Evolutionary conservation across 2,888 invertebrate species (phyloP).

Genomic region (Eumacrocentrus americanus): DNA sequence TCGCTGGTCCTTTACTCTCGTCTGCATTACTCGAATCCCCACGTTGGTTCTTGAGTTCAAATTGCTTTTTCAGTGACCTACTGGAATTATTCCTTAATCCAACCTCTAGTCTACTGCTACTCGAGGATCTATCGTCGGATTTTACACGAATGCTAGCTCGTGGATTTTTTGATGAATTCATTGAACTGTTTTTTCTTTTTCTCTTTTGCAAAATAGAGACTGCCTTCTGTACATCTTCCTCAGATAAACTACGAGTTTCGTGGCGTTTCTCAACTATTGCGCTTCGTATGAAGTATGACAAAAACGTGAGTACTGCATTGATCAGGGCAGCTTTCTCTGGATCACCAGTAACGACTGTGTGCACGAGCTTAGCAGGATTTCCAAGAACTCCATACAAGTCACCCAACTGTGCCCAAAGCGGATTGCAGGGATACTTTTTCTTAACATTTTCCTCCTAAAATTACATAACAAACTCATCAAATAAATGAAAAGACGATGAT

Average conservation of each 20-base stretch:
- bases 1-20: slow-evolving; percentile 5
- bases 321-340: slow-evolving; percentile 71
- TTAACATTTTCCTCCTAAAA: slow-evolving; percentile 64
- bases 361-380: slow-evolving; percentile 75
- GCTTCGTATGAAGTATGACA: slow-evolving; percentile 82
- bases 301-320: slow-evolving; percentile 74
- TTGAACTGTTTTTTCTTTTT: slow-evolving; percentile 38
- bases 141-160: background rate
- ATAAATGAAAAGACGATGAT: slow-evolving; percentile 4
- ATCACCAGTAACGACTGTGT: slow-evolving; percentile 78
- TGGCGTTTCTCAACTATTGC: slow-evolving; percentile 49
- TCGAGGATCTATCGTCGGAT: slow-evolving; percentile 6
- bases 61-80: background rate
- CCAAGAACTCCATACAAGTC: slow-evolving; percentile 88
- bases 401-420: slow-evolving; percentile 86
- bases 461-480: background rate
- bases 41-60: background rate
- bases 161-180: slow-evolving; percentile 15
- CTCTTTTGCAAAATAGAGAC: slow-evolving; percentile 44
- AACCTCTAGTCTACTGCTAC: slow-evolving; percentile 4
- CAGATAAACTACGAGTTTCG: slow-evolving; percentile 45
- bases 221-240: slow-evolving; percentile 51
- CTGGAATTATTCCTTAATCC: background rate
- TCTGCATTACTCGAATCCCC: background rate
- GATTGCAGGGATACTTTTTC: slow-evolving; percentile 79